Base-by-base conservation (phyloP, 2,113 vertebrate genomes). In the Dipodomys merriami region DNA sequence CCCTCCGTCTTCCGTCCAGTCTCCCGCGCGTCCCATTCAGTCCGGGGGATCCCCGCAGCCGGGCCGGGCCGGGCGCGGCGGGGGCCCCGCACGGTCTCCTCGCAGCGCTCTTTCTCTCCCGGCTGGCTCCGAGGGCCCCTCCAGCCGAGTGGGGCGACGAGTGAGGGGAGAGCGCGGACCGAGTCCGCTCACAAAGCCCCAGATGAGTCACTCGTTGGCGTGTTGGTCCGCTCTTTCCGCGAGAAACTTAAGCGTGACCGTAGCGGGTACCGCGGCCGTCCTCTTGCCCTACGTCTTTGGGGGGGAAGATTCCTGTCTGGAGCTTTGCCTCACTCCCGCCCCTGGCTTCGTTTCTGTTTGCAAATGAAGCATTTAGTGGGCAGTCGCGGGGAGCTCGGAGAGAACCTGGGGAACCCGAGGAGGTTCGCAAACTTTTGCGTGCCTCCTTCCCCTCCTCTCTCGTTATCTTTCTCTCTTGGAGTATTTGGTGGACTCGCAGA, bases 191-290 rank as follows among this genome's bases (percentile, higher is more conserved):
- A 67, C 97, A 94, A 83, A 97, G 97, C 96, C 95, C 95, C 12
- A 81, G 97, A 97, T 98, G 98, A 98, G 97, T 98, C 98, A 98
- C 94, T 96, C 13, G 64, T 95, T 87, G 93, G 97, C 96, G 95
- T 97, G 96, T 92, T 93, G 93, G 94, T 96, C 94, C 91, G 95
- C 91, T 95, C 76, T 90, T 94, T 95, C 60, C 87, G 85, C 91
- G 57, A 93, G 91, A 95, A 95, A 93, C 91, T 95, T 94, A 49
- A 74, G 91, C 91, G 95, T 39, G 82, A 44, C 84, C 71, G 78
- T 77, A 35, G 89, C 87, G 44, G 68, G 23, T 85, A 30, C 29
- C 27, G 49, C 80, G 77, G 82, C 92, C 44, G 2, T 71, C 68
- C 49, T 39, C 29, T 71, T n/a, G 44, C 53, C 67, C 23, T 83